These are phyloP conservation scores for Sitta europaea DNA, from an alignment of 2,113 vertebrate species.

Conservation along the genomic window DNA sequence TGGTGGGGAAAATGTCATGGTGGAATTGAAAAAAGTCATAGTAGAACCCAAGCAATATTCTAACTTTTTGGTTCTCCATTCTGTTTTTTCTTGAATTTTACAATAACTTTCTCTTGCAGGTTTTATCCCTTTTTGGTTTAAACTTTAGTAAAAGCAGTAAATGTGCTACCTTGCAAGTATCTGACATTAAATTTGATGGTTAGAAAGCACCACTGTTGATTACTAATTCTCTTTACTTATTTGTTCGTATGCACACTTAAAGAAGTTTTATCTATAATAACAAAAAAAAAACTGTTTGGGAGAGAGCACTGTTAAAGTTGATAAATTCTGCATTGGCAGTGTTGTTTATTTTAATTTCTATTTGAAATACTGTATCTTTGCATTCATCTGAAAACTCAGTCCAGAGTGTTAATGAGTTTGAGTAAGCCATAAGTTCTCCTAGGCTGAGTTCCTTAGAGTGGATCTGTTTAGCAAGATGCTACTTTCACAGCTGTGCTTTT, in stretches of 20 bases:
- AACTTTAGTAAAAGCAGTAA: neutral
- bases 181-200: neutral
- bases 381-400: neutral
- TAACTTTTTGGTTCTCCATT: neutral
- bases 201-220: neutral
- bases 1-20: neutral
- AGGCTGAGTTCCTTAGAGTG: neutral
- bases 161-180: neutral
- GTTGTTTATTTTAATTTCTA: neutral
- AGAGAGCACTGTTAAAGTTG: neutral
- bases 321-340: neutral
- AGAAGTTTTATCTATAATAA: neutral
- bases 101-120: neutral
- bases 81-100: neutral
- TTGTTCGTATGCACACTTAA: neutral
- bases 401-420: neutral
- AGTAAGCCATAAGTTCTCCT: neutral
- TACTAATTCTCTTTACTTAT: neutral
- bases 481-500: neutral
- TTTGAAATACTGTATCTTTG: neutral
- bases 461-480: neutral
- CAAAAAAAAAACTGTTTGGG: neutral
- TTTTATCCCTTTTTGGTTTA: neutral
- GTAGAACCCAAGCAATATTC: neutral
- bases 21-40: neutral